Base-by-base conservation (phyloP, 2,113 vertebrate genomes). In the Malaclemys terrapin region DNA sequence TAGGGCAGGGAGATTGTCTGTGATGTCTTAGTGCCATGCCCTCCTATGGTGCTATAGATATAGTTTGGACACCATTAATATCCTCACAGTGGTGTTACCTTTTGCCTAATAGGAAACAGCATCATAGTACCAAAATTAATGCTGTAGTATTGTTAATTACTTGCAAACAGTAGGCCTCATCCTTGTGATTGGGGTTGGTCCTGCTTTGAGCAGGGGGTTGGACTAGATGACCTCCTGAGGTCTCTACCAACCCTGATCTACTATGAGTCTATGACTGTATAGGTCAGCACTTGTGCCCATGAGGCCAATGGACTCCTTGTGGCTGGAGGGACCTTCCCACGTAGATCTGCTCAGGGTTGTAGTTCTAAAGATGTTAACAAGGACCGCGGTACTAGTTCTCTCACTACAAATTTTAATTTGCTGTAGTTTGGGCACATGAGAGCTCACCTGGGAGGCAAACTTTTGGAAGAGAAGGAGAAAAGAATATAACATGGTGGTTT, bases 1-100 rank as follows among this genome's bases (percentile, higher is more conserved):
- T 22, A 84, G 62, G 27, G 14, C 35, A 24, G 38, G 45, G 57
- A 3, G 2, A 0, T 0, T 38, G 49, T 0, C 54, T 19, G 1
- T 3, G 16, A 29, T 27, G 59, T 25, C 0, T 0, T 0, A 0
- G 6, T 19, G 59, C 19, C 10, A 0, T 3, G 13, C 1, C 3
- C 19, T 85, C 65, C 54, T 13, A 20, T 52, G 2, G 56, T 42
- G 38, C 53, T 2, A 1, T 65, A 84, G 13, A 22, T 3, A 2
- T 5, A 16, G 38, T 14, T 9, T 1, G 45, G 3, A 45, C 1
- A 0, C 27, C 5, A 0, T 5, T 53, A 57, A 82, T 82, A 49
- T 14, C 31, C 65, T 79, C 14, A 1, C 0, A 0, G 22, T 16
- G 35, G 12, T 16, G 35, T 50, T 31, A 6, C 56, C 56, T 42